These are phyloP conservation scores for Coptotermes formosanus DNA, from an alignment of 1,140 invertebrate genomes.

Conservation along the genomic window DNA sequence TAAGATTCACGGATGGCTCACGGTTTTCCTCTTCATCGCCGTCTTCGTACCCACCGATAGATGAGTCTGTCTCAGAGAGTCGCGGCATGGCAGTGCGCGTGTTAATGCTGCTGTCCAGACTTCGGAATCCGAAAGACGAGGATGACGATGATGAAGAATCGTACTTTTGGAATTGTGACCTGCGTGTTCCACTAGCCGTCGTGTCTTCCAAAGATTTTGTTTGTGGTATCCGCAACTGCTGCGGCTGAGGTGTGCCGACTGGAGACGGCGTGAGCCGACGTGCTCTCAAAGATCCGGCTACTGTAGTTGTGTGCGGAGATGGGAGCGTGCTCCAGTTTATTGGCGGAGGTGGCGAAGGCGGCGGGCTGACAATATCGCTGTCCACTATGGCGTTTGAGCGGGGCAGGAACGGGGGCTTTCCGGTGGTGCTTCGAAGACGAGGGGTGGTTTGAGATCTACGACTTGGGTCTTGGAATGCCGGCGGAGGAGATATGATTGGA, in stretches of 20 bases:
- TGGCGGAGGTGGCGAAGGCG: constrained; percentile 46
- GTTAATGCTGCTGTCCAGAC: constrained; percentile 53
- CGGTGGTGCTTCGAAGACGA: constrained; percentile 41
- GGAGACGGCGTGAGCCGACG: constrained; percentile 39
- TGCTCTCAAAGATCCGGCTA: constrained; percentile 28
- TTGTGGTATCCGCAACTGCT: constrained; percentile 48
- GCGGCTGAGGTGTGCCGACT: constrained; percentile 35
- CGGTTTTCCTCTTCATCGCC: constrained; percentile 56
- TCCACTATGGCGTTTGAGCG: constrained; percentile 57
- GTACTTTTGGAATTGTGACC: constrained; percentile 54
- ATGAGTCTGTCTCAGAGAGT: constrained; percentile 57
- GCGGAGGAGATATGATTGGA: constrained; percentile 61
- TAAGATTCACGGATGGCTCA: constrained; percentile 35
- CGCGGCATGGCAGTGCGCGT: constrained; percentile 51
- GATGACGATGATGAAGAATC: constrained; percentile 58
- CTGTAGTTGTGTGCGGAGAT: constrained; percentile 40
- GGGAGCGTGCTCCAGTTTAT: constrained; percentile 47
- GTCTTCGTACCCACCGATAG: constrained; percentile 57
- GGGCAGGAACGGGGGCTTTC: constrained; percentile 53
- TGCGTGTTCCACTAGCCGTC: constrained; percentile 43
- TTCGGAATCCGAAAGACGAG: constrained; percentile 57
- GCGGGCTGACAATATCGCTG: constrained; percentile 55
- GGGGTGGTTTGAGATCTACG: constrained; percentile 36
- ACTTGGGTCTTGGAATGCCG: constrained; percentile 50
- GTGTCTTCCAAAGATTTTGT: constrained; percentile 58